Conservation (phyloP, 2,797 vertebrate species). For the Molossus alvarezi region DNA sequence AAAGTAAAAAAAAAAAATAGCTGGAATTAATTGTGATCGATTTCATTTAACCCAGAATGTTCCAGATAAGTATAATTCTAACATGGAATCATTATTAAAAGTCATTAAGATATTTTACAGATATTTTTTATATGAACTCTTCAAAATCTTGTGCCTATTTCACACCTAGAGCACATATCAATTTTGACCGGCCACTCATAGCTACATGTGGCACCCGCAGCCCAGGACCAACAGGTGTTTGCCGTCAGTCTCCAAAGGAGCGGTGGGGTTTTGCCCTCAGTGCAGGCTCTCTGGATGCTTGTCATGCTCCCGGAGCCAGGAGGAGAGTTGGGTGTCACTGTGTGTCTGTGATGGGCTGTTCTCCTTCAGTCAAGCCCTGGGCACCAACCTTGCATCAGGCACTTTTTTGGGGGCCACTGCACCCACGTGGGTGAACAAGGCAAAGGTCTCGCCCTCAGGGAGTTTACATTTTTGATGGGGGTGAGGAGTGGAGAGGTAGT, state of each 20-base stretch:
- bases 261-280: accelerated
- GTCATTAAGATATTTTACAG: not conserved
- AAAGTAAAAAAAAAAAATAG: not conserved
- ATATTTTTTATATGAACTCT: not conserved
- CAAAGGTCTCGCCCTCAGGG: not conserved
- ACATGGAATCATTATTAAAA: not conserved
- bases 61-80: not conserved
- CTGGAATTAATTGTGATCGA: slow-evolving; percentile 7
- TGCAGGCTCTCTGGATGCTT: not conserved
- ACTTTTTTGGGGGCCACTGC: not conserved
- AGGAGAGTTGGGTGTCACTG: not conserved
- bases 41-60: slow-evolving; percentile 13
- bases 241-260: not conserved
- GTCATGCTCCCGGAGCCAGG: accelerated
- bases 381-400: not conserved
- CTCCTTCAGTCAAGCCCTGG: accelerated
- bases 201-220: not conserved
- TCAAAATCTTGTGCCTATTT: not conserved
- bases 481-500: not conserved
- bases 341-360: too few relatives aligned
- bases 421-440: not conserved
- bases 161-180: not conserved
- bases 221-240: not conserved
- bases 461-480: not conserved
- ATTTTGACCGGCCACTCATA: not conserved